These are phyloP conservation scores for Stictonetta naevosa DNA, from an alignment of 2,113 vertebrate species.

Conservation along the genomic window DNA sequence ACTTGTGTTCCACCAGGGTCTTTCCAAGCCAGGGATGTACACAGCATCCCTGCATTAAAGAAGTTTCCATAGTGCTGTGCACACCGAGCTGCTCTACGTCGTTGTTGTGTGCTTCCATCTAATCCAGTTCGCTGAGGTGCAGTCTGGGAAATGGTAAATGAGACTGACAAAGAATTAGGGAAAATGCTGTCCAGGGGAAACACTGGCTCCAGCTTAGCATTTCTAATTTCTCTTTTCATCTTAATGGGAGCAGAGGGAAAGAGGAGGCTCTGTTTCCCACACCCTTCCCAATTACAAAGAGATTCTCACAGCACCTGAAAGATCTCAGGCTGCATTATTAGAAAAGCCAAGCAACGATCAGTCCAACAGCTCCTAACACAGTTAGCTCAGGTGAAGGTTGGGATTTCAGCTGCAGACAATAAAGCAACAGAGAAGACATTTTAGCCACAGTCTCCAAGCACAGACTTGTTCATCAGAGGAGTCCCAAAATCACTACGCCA, in stretches of 20 bases:
- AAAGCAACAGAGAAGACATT: neutral
- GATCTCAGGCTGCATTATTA: neutral
- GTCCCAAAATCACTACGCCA: neutral
- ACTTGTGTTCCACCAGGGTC: neutral
- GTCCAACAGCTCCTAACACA: neutral
- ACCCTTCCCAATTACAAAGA: neutral
- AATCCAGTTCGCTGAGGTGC: slow-evolving; percentile 10
- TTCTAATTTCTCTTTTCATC: slow-evolving; percentile 19
- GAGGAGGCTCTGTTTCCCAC: neutral
- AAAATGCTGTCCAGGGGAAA: neutral
- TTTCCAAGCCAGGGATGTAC: neutral
- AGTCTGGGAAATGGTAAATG: neutral
- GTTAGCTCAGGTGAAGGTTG: neutral
- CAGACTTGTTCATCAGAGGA: neutral
- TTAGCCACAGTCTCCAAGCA: neutral
- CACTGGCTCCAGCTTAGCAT: neutral
- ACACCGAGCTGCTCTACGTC: neutral
- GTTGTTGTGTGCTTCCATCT: neutral
- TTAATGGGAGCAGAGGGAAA: neutral
- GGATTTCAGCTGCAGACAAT: neutral
- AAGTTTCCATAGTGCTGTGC: neutral
- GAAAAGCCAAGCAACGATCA: neutral
- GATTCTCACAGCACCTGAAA: neutral
- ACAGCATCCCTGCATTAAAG: neutral
- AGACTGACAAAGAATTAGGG: neutral